Percentiles rank a stretch among this genome's conserved stretches.
These are phyloP conservation scores for Lucifuga dentata DNA, from an alignment of 2,113 vertebrate species.

Conservation along the genomic window DNA sequence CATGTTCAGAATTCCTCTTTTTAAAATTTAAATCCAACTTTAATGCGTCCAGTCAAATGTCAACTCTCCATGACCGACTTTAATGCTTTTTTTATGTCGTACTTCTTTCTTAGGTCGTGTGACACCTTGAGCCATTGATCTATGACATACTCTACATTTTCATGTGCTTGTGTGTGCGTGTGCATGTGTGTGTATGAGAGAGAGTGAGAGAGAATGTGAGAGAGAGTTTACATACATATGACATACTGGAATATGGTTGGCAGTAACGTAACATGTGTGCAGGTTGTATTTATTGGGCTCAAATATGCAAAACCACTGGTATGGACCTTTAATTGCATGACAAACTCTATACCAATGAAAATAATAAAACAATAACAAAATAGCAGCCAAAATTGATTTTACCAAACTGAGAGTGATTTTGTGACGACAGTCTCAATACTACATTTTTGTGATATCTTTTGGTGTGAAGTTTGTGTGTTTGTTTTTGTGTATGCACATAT, in stretches of 20 bases:
- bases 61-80: neutral
- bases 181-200: neutral
- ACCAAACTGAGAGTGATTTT: too few relatives aligned
- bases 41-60: constrained; percentile 29
- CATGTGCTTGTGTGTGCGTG: neutral
- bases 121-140: neutral
- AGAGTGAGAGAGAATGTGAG: too few relatives aligned
- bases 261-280: too few relatives aligned
- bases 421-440: too few relatives aligned
- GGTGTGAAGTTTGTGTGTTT: too few relatives aligned
- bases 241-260: too few relatives aligned
- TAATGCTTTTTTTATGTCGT: neutral
- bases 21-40: constrained; percentile 59
- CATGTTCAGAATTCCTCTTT: constrained; percentile 2
- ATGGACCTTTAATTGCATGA: too few relatives aligned
- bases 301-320: too few relatives aligned
- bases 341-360: neutral
- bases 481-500: neutral
- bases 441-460: too few relatives aligned
- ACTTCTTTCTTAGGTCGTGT: neutral
- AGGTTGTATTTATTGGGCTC: too few relatives aligned
- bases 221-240: too few relatives aligned
- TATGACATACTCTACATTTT: neutral
- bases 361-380: neutral
- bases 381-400: too few relatives aligned